These are phyloP conservation scores for Danio jaintianensis DNA, from an alignment of 2,797 vertebrate species.

Conservation along the genomic window DNA sequence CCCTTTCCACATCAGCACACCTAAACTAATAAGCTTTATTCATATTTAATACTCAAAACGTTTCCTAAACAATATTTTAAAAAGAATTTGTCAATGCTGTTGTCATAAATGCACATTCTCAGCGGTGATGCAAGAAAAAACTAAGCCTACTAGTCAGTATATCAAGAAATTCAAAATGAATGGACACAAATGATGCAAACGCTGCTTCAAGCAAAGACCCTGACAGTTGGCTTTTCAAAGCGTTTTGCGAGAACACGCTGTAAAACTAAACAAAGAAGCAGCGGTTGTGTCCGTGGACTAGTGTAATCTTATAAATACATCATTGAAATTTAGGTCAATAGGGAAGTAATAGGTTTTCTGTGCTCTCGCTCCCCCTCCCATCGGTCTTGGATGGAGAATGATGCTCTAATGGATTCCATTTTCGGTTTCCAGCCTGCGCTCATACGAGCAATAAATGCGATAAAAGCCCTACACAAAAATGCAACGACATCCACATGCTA, in stretches of 20 bases:
- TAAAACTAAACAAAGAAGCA: slow-evolving; percentile 46
- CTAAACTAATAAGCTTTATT: slow-evolving; percentile 8
- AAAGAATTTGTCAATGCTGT: not conserved
- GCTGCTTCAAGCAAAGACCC: not conserved
- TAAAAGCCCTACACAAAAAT: not conserved
- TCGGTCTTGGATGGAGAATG: slow-evolving; percentile 59
- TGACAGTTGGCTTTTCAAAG: slow-evolving; percentile 26
- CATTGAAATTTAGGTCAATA: slow-evolving; percentile 68
- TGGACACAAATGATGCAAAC: slow-evolving; percentile 20
- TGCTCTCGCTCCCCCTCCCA: slow-evolving; percentile 33
- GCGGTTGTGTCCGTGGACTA: slow-evolving; percentile 46
- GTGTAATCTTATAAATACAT: slow-evolving; percentile 62
- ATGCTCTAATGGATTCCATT: slow-evolving; percentile 66
- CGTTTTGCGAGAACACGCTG: not conserved
- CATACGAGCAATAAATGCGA: slow-evolving; percentile 20
- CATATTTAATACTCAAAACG: not conserved
- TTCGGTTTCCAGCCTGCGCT: slow-evolving; percentile 55
- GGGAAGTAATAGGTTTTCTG: slow-evolving; percentile 61
- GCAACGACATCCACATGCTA: not conserved
- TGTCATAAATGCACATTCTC: not conserved
- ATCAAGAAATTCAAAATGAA: slow-evolving; percentile 30
- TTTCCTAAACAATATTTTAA: not conserved
- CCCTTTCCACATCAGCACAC: slow-evolving; percentile 6
- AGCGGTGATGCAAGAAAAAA: not conserved
- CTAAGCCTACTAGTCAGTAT: not conserved